phyloP scores from a whole-genome alignment of 2,113 vertebrate genomes.

The Ginglymostoma cirratum region DNA sequence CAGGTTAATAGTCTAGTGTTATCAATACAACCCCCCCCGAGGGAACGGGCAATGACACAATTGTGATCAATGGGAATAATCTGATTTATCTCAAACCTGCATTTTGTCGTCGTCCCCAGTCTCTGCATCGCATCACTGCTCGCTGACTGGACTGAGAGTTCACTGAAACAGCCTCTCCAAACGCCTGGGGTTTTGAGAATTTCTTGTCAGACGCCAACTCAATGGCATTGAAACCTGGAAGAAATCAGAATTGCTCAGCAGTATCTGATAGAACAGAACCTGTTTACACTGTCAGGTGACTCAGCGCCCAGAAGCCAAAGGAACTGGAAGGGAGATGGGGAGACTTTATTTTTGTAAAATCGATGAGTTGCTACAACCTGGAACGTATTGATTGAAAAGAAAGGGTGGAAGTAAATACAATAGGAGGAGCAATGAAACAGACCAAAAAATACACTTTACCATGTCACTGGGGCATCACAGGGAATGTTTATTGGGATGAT shows the following conservation, averaged over 20 bases:
- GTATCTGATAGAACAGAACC: not conserved
- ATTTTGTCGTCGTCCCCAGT: too few relatives aligned
- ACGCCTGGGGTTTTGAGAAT: not conserved
- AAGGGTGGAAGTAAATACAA: not conserved
- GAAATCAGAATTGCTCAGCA: not conserved
- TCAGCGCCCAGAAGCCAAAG: not conserved
- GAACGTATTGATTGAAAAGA: not conserved
- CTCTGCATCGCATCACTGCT: not conserved
- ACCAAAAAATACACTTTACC: not conserved
- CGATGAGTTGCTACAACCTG: too few relatives aligned
- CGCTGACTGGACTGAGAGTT: too few relatives aligned
- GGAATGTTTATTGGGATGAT: not conserved
- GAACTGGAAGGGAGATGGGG: not conserved
- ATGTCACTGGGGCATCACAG: not conserved
- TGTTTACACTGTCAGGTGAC: not conserved
- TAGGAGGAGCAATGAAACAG: not conserved
- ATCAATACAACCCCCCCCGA: too few relatives aligned
- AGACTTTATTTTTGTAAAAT: too few relatives aligned
- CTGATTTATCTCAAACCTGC: not conserved
- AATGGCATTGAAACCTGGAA: constrained; percentile 10
- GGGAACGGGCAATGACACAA: too few relatives aligned
- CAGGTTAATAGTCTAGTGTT: too few relatives aligned
- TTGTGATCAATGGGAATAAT: not conserved
- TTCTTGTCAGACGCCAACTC: not conserved
- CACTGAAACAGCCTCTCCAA: not conserved